Evolutionary conservation across 2,888 invertebrate species (phyloP).

Genomic region (Laspeyria flexula): DNA sequence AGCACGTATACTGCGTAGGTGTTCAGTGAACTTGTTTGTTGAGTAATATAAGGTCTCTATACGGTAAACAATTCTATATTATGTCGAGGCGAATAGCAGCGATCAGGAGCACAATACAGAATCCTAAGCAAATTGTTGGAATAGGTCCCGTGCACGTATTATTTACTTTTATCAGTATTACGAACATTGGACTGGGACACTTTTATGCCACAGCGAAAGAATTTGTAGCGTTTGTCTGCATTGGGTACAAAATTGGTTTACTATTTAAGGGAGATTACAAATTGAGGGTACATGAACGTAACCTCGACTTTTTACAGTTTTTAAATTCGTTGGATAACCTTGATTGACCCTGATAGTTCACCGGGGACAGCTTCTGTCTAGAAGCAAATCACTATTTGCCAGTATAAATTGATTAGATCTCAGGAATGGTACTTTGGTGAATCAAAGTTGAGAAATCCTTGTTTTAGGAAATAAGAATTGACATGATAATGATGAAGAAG

Average conservation of each 20-base stretch:
- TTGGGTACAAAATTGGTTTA: conserved; percentile 36
- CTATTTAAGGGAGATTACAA: neutral
- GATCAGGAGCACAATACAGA: conserved; percentile 51
- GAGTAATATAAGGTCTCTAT: conserved; percentile 3
- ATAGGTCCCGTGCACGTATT: conserved; percentile 59
- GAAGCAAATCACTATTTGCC: too few species aligned
- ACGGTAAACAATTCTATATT: conserved; percentile 20
- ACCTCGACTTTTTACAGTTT: too few species aligned
- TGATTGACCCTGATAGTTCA: too few species aligned
- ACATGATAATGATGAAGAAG: too few species aligned
- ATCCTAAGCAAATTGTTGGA: conserved; percentile 69
- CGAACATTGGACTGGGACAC: conserved; percentile 51
- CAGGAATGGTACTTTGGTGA: too few species aligned
- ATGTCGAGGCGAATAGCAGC: conserved; percentile 13
- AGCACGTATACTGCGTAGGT: conserved; percentile 18
- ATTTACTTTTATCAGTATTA: conserved; percentile 70
- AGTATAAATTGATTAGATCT: too few species aligned
- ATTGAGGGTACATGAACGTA: too few species aligned
- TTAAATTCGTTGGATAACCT: too few species aligned
- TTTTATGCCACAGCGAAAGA: conserved; percentile 52
- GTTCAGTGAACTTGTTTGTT: conserved; percentile 20
- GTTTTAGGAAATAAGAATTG: too few species aligned
- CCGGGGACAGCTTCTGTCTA: too few species aligned
- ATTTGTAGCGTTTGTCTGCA: conserved; percentile 48
- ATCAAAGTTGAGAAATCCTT: too few species aligned